phyloP scores from a whole-genome alignment of 2,113 vertebrate species.

The Emydocephalus ijimae region DNA sequence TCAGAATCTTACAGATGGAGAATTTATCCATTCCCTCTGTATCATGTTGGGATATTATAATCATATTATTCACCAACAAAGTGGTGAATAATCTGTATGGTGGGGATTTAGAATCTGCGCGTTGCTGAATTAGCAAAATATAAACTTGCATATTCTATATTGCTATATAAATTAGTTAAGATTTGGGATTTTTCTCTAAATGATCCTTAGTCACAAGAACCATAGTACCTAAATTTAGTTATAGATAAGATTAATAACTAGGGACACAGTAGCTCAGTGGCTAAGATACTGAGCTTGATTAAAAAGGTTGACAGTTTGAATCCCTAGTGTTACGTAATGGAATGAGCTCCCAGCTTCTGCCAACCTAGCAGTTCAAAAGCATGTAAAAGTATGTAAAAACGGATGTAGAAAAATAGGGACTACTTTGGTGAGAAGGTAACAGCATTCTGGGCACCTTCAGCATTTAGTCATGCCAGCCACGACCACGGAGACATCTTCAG shows the following conservation, averaged over 20 bases:
- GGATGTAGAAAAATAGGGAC: no score
- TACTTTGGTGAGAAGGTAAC: no score
- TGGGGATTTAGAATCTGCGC: neutral
- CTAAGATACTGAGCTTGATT: no score
- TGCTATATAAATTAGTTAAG: neutral
- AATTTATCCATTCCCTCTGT: neutral
- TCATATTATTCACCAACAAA: neutral
- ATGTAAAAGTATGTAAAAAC: no score
- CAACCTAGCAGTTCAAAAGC: no score
- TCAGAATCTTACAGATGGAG: neutral
- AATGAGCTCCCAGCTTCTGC: no score
- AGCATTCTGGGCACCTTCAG: no score
- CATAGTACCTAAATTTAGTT: neutral
- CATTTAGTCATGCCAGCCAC: no score
- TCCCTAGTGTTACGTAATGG: no score
- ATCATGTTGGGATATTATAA: neutral
- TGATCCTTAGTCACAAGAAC: neutral
- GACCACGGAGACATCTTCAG: no score
- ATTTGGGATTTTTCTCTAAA: neutral
- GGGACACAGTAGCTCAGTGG: no score
- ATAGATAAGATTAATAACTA: neutral
- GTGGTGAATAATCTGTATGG: neutral
- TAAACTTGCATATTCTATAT: neutral
- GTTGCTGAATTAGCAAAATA: neutral
- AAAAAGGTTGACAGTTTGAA: no score